Base-by-base conservation (phyloP, 2,113 vertebrate genomes). In the Oplegnathus fasciatus region DNA sequence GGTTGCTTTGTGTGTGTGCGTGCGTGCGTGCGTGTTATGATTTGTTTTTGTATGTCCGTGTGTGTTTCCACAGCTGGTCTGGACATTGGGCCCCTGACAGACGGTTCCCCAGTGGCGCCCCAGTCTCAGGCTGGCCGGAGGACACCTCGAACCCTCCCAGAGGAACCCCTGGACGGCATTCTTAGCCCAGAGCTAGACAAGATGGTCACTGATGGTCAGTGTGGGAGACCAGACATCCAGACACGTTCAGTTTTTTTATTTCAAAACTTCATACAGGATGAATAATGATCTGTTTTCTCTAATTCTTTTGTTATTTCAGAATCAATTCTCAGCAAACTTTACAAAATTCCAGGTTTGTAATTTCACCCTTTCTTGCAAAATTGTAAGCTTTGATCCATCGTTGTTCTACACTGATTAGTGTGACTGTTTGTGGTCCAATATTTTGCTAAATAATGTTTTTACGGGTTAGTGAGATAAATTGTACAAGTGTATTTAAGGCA, bases 161-260 rank as follows among this genome's bases (percentile, higher is more conserved):
- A 98, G 44, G 98, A 99, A 83, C 98, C 96, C 18, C 91, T 99
- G 72, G 98, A 99, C 73, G 97, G 97, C 72, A 97, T 99, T 91
- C 97, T 99, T 80, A 99, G 98, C 90, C 98, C 98, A 79, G 98
- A 99, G 76, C 94, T 99, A n/a, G 98, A 99, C 96, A 99, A 97
- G 95, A 99, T 99, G 97, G 98, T 99, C 92, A 98, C 97, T 91
- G 98, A 99, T 75, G 98, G 98, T 99, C 95, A 97, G 96, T 95
- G 54, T 48, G 13, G 10, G 32, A 55, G 18, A 60, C n/a, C 52
- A 77, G 34, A 5, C 57, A 82, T 44, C 42, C 26, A 61, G 6
- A 57, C 3, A n/a, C 13, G 22, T 70, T 14, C 0, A 20, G 2
- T 50, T 68, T 11, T 42, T 80, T 72, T n/a, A 20, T 71, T 80